Conservation (phyloP, 1,140 invertebrate genomes). For the Apis florea region DNA sequence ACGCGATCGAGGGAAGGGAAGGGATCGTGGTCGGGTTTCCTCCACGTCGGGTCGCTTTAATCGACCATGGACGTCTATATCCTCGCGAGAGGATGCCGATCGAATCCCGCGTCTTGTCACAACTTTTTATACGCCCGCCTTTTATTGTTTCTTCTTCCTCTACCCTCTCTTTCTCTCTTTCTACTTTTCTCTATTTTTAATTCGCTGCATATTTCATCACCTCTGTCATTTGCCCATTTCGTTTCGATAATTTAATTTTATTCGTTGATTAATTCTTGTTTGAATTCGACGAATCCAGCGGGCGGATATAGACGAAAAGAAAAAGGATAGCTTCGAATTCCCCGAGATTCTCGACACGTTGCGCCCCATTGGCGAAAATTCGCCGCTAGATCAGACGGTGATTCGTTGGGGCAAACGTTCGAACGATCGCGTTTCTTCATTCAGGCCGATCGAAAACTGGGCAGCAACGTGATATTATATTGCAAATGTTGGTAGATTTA, state of each 20-base stretch:
- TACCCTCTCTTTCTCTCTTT: too few species aligned
- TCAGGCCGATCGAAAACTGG: constrained; percentile 10
- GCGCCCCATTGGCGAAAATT: constrained; percentile 7
- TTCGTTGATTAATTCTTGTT: too few species aligned
- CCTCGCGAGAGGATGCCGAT: not conserved
- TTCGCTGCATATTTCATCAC: too few species aligned
- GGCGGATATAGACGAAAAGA: too few species aligned
- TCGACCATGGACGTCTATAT: constrained; percentile 5
- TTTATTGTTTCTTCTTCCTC: too few species aligned
- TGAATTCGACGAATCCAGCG: too few species aligned
- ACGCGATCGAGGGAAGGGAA: constrained; percentile 35
- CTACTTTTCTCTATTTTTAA: too few species aligned
- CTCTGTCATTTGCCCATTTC: too few species aligned
- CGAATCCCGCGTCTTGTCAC: not conserved
- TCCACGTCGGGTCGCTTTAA: not conserved
- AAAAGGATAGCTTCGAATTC: too few species aligned
- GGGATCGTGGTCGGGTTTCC: not conserved
- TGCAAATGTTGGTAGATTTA: constrained; percentile 53
- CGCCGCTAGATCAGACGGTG: constrained; percentile 31
- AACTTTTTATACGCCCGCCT: too few species aligned
- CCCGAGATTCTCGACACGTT: too few species aligned
- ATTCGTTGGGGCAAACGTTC: constrained; percentile 51
- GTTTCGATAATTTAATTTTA: too few species aligned
- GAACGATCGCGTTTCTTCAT: constrained; percentile 61
- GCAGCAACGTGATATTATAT: constrained; percentile 35